Conservation (phyloP, 1,140 invertebrate genomes). For the Drosophila tristis region DNA sequence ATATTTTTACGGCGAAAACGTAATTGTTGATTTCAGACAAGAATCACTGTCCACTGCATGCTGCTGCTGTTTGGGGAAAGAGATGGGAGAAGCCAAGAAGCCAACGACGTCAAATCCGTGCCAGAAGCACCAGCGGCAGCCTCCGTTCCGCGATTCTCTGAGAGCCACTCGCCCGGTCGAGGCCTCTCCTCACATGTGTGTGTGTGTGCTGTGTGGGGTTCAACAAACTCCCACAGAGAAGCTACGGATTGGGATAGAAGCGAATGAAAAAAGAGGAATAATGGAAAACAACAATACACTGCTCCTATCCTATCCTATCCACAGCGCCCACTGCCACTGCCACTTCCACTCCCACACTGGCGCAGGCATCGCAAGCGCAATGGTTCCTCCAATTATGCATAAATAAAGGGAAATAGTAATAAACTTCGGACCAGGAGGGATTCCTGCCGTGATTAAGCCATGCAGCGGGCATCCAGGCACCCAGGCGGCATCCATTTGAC, state of each 20-base stretch:
- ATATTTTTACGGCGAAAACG: too few relatives aligned
- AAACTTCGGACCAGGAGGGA: slow-evolving; percentile 1
- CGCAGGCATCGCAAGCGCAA: background rate
- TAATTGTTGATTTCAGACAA: too few relatives aligned
- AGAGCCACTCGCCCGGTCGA: slow-evolving; percentile 72
- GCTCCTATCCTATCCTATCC: slow-evolving; percentile 5
- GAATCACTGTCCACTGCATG: too few relatives aligned
- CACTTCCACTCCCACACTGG: background rate
- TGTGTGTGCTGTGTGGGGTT: slow-evolving; percentile 31
- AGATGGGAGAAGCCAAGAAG: background rate
- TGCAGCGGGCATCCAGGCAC: background rate
- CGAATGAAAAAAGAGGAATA: slow-evolving; percentile 30
- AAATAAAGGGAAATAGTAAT: slow-evolving; percentile 27
- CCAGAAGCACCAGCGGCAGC: slow-evolving; percentile 33
- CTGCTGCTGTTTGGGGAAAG: too few relatives aligned
- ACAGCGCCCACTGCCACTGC: slow-evolving; percentile 4
- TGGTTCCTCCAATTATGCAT: slow-evolving; percentile 31
- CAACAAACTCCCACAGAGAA: slow-evolving; percentile 54
- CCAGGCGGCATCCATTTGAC: slow-evolving; percentile 16
- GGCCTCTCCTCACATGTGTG: slow-evolving; percentile 24
- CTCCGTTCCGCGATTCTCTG: slow-evolving; percentile 50
- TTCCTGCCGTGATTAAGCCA: slow-evolving; percentile 13
- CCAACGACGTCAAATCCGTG: slow-evolving; percentile 32
- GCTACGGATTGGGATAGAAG: slow-evolving; percentile 54
- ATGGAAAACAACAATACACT: slow-evolving; percentile 41